These are phyloP conservation scores for Pangasius krempfi DNA, from an alignment of 2,797 vertebrate species.

Conservation along the genomic window DNA sequence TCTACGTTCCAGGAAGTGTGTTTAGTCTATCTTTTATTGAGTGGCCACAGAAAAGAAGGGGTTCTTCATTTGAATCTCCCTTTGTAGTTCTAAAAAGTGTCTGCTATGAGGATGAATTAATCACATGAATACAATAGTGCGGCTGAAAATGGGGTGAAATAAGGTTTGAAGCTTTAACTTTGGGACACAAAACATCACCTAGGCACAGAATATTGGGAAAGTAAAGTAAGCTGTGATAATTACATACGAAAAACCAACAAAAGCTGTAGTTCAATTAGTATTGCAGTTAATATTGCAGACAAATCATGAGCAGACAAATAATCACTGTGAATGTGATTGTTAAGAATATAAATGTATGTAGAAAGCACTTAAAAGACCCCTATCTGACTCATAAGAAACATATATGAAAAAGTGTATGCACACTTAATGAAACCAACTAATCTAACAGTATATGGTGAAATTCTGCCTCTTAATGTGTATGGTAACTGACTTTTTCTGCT, in stretches of 20 bases:
- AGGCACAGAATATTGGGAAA: conserved; percentile 18
- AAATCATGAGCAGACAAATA: neutral
- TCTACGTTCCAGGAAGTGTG: conserved; percentile 68
- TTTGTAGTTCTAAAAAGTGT: conserved; percentile 11
- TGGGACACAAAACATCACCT: neutral
- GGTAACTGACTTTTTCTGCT: neutral
- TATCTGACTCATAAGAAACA: neutral
- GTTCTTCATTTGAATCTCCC: neutral
- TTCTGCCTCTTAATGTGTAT: neutral
- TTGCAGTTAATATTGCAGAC: neutral
- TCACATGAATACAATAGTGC: conserved; percentile 29
- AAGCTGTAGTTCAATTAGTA: neutral
- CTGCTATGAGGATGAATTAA: conserved; percentile 47
- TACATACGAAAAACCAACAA: conserved; percentile 22
- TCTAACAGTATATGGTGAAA: neutral
- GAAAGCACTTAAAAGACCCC: neutral
- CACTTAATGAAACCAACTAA: neutral
- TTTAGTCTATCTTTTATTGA: conserved; percentile 63
- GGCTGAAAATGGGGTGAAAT: conserved; percentile 5
- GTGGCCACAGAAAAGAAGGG: conserved; percentile 43
- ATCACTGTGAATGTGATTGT: neutral
- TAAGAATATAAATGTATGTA: neutral
- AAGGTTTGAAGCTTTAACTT: neutral
- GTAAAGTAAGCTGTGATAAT: conserved; percentile 18
- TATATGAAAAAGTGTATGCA: neutral